phyloP scores from a whole-genome alignment of 23 tunicate species.

The Aplidium turbinatum region DNA sequence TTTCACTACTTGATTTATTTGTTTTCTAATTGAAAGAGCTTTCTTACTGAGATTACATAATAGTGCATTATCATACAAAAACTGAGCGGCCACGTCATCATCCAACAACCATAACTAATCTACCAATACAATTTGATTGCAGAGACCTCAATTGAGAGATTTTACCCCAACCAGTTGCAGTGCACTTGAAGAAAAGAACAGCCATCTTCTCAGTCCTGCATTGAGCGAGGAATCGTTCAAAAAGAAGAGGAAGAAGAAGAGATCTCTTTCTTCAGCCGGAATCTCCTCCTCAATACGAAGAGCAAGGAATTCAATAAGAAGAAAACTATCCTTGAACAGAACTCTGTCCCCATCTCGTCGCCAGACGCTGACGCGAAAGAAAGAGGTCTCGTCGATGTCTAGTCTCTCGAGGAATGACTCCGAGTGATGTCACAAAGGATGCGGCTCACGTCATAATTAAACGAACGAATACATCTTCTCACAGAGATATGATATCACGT shows the following conservation, averaged over 20 bases:
- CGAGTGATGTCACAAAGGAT: too few species aligned
- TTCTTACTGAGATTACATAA: too few species aligned
- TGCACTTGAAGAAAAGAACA: not conserved
- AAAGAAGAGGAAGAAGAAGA: not conserved
- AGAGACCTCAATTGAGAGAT: constrained; percentile 15
- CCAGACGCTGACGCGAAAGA: not conserved
- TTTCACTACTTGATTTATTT: too few species aligned
- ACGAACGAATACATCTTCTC: too few species aligned
- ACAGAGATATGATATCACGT: too few species aligned
- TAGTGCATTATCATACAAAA: too few species aligned
- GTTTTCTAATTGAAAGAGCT: too few species aligned
- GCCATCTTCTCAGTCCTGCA: constrained; percentile 15
- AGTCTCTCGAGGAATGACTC: too few species aligned
- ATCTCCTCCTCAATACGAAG: constrained; percentile 2
- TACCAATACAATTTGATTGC: not conserved
- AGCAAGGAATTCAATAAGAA: constrained; percentile 18
- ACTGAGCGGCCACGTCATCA: too few species aligned
- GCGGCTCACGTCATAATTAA: too few species aligned
- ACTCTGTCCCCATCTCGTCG: constrained; percentile 1
- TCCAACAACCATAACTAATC: too few species aligned
- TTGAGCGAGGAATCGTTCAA: constrained; percentile 9
- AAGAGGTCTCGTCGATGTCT: too few species aligned
- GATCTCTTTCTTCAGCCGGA: constrained; percentile 9
- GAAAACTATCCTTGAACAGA: constrained; percentile 7
- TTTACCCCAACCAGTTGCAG: not conserved